Percentiles rank a stretch among this genome's conserved stretches.
phyloP scores from a whole-genome alignment of 1,140 invertebrate species.

The Drosophila ananassae region DNA sequence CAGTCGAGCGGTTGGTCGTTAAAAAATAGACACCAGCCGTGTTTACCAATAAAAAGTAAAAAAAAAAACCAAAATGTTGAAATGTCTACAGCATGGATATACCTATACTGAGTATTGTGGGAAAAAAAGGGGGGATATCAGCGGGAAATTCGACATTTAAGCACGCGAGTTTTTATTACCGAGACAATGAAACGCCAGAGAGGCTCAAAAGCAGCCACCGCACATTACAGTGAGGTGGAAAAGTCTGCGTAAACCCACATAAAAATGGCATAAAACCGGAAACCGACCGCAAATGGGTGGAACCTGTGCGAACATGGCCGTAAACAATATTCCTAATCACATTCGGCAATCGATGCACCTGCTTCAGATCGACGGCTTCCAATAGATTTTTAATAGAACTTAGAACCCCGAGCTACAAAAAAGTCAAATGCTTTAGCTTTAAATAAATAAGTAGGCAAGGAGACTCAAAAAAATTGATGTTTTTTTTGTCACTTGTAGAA shows the following conservation, averaged over 20 bases:
- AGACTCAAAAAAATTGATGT: too few relatives aligned
- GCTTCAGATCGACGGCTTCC: not conserved
- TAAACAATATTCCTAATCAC: slow-evolving; percentile 36
- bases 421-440: not conserved
- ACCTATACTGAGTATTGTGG: slow-evolving; percentile 13
- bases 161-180: slow-evolving; percentile 41
- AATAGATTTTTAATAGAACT: not conserved
- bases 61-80: not conserved
- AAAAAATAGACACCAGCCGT: slow-evolving; percentile 52
- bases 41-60: slow-evolving; percentile 46
- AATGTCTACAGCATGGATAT: slow-evolving; percentile 13
- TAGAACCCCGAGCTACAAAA: not conserved
- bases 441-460: too few relatives aligned
- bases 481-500: not conserved
- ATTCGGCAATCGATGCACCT: slow-evolving; percentile 29
- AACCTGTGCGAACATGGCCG: slow-evolving; percentile 21
- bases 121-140: slow-evolving; percentile 12
- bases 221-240: slow-evolving; percentile 35
- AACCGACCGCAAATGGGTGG: slow-evolving; percentile 23
- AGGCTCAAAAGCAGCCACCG: slow-evolving; percentile 22
- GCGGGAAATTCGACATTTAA: slow-evolving; percentile 29
- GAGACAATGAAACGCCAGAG: slow-evolving; percentile 30
- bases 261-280: slow-evolving; percentile 32
- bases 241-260: slow-evolving; percentile 22
- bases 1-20: slow-evolving; percentile 25